These are phyloP conservation scores for Champsocephalus gunnari DNA, from an alignment of 2,797 vertebrate genomes.

Conservation along the genomic window DNA sequence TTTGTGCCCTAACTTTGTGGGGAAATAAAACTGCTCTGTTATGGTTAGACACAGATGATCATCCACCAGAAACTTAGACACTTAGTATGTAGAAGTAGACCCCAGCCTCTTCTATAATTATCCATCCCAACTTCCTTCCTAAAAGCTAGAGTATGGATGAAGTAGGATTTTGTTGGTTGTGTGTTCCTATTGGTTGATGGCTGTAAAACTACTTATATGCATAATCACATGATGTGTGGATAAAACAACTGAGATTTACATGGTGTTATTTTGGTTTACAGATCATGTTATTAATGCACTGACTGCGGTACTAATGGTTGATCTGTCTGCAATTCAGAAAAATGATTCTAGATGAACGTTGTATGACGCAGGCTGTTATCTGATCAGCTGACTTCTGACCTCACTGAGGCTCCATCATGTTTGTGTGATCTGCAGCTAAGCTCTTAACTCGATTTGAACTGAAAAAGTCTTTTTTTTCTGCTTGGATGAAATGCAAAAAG, in stretches of 20 bases:
- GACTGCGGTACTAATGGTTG: slow-evolving; percentile 2
- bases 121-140: no score
- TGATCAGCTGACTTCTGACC: slow-evolving; percentile 63
- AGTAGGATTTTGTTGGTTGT: slow-evolving; percentile 8
- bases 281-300: slow-evolving; percentile 14
- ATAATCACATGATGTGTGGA: background rate
- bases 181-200: slow-evolving; percentile 6
- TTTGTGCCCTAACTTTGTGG: no score
- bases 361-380: slow-evolving; percentile 39
- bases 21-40: no score
- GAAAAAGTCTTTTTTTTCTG: slow-evolving; percentile 58
- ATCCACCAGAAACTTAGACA: no score
- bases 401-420: slow-evolving; percentile 55
- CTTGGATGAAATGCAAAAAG: slow-evolving; percentile 38
- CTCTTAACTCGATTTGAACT: slow-evolving; percentile 73
- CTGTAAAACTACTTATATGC: slow-evolving; percentile 3
- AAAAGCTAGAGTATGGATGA: background rate
- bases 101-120: no score
- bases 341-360: slow-evolving; percentile 33
- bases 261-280: slow-evolving; percentile 15
- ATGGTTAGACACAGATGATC: no score
- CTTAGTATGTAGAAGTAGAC: no score
- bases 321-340: slow-evolving; percentile 26
- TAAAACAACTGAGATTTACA: background rate
- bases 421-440: slow-evolving; percentile 70